Conservation (phyloP, 2,113 vertebrate species). For the Heptranchias perlo region DNA sequence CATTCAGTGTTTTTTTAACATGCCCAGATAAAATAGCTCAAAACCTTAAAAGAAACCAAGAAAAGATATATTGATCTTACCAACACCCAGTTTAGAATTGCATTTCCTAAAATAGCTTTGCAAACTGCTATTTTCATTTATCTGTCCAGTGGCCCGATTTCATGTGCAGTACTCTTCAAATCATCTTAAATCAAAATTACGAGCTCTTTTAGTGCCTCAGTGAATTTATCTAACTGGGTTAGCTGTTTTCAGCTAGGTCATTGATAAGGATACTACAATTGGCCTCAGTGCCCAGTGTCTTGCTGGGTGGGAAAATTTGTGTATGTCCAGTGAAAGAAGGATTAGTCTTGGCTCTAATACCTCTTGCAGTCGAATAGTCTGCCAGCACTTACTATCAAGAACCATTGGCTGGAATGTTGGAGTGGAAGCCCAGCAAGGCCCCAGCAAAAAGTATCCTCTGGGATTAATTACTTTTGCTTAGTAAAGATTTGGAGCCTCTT, state of each 20-base stretch:
- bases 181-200: neutral
- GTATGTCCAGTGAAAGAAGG: neutral
- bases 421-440: no score
- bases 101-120: neutral
- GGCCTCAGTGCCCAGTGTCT: neutral
- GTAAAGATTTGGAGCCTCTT: neutral
- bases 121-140: neutral
- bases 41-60: neutral
- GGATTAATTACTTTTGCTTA: neutral
- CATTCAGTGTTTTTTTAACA: neutral
- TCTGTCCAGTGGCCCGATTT: neutral
- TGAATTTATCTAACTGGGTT: neutral
- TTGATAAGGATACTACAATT: neutral
- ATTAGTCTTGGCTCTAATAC: no score
- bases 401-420: no score
- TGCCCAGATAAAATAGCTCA: neutral
- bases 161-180: neutral
- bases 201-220: neutral
- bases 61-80: neutral
- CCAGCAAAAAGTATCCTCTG: neutral
- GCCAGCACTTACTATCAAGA: no score
- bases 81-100: neutral
- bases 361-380: no score
- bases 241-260: neutral
- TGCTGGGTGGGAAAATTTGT: neutral